phyloP scores from a whole-genome alignment of 1,140 invertebrate species.

The Agraylea sexmaculata region DNA sequence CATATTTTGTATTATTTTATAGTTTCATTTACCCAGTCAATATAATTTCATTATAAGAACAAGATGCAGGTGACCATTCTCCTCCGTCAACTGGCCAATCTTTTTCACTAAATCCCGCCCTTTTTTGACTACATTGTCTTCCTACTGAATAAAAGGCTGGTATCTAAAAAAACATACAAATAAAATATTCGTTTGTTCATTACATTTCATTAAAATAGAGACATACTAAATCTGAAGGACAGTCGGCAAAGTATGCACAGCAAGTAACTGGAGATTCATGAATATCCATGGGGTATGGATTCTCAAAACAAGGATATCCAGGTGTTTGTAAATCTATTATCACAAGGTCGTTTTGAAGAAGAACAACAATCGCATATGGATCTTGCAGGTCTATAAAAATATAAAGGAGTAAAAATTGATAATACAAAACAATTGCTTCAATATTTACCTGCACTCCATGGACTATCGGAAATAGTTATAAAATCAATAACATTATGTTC shows the following conservation, averaged over 20 bases:
- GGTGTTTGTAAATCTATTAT: constrained; percentile 90
- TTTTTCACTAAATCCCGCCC: constrained; percentile 83
- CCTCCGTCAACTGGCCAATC: constrained; percentile 93
- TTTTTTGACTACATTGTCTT: constrained; percentile 47
- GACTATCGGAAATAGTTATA: constrained; percentile 87
- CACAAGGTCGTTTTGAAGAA: constrained; percentile 95
- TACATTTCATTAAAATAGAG: no score
- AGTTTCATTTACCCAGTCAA: constrained; percentile 90
- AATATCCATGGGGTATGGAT: constrained; percentile 98
- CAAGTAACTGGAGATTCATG: constrained; percentile 95
- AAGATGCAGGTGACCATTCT: constrained; percentile 86
- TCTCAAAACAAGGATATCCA: constrained; percentile 97
- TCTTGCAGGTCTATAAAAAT: constrained; percentile 79
- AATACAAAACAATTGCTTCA: background rate
- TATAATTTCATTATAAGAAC: constrained; percentile 94
- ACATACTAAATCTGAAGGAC: constrained; percentile 86
- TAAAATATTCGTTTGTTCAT: background rate
- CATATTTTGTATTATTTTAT: no score
- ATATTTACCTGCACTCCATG: constrained; percentile 74
- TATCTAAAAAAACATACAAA: constrained; percentile 26
- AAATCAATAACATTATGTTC: constrained; percentile 97
- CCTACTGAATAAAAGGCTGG: constrained; percentile 87
- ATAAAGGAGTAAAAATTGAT: background rate
- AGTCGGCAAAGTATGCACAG: constrained; percentile 93
- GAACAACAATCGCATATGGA: constrained; percentile 92